Conservation (phyloP, 2,888 invertebrate species). For the Eupsilia transversa region DNA sequence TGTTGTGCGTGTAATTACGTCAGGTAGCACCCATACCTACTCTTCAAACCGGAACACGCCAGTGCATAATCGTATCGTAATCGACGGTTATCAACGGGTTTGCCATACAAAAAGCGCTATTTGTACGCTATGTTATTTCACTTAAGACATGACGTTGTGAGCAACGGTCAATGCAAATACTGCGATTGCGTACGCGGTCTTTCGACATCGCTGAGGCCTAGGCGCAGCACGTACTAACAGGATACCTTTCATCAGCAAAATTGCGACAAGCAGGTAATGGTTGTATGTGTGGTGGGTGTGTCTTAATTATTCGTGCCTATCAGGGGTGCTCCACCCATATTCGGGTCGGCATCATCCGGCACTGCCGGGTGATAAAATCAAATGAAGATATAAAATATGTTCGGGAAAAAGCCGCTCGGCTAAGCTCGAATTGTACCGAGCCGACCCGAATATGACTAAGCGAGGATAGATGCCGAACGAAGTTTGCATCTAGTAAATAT, state of each 20-base stretch:
- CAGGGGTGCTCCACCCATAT: no score
- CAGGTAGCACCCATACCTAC: background rate
- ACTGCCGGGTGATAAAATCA: no score
- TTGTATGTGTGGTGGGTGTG: background rate
- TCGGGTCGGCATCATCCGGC: no score
- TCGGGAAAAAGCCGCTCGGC: no score
- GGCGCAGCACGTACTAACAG: background rate
- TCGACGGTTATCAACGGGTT: background rate
- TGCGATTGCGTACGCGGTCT: background rate
- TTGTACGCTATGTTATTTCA: background rate
- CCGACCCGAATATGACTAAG: no score
- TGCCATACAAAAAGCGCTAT: background rate
- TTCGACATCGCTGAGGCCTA: background rate
- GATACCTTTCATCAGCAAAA: conserved; percentile 11
- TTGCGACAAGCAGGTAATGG: background rate
- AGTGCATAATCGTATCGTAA: background rate
- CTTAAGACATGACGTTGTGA: background rate
- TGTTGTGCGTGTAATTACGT: background rate
- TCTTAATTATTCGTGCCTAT: no score
- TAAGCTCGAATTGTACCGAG: no score
- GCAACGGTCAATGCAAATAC: conserved; percentile 5
- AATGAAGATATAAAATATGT: no score
- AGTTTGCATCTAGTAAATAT: no score
- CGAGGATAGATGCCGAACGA: no score
- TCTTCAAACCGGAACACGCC: background rate